These are phyloP conservation scores for Sebastes steindachneri DNA, from an alignment of 2,797 vertebrate genomes.

Conservation along the genomic window DNA sequence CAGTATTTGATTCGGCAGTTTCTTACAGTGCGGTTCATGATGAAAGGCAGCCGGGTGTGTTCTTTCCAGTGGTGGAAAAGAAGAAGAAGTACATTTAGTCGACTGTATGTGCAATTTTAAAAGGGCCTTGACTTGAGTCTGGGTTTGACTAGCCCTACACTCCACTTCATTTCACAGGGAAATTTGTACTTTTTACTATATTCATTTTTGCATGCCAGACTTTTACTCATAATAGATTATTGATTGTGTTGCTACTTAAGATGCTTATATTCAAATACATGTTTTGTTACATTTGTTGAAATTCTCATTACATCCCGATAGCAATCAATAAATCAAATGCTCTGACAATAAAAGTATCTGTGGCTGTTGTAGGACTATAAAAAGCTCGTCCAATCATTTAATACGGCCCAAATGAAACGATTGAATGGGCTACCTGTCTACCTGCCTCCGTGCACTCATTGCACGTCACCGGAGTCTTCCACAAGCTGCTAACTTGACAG, in stretches of 20 bases:
- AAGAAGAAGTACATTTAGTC: neutral
- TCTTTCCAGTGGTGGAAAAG: conserved; percentile 1
- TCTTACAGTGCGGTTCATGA: neutral
- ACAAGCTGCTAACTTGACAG: fast-evolving
- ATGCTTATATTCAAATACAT: neutral
- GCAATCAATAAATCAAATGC: too few relatives aligned
- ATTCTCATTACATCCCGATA: too few relatives aligned
- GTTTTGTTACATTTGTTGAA: too few relatives aligned
- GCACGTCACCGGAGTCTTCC: too few relatives aligned
- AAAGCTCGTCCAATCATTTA: fast-evolving
- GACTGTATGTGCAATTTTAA: neutral
- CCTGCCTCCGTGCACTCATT: too few relatives aligned
- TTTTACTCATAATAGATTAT: neutral
- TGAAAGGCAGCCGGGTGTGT: neutral
- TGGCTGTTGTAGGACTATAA: too few relatives aligned
- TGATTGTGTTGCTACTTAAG: neutral
- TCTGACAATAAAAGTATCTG: too few relatives aligned
- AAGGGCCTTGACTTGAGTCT: neutral
- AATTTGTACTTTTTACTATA: neutral
- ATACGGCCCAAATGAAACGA: too few relatives aligned
- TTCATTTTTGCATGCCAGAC: neutral
- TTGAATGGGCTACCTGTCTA: too few relatives aligned
- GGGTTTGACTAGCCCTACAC: neutral
- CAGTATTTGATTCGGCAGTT: conserved; percentile 23
- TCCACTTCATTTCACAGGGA: neutral